Evolutionary conservation across 2,113 vertebrate genomes (phyloP).

Genomic region (Channa argus): DNA sequence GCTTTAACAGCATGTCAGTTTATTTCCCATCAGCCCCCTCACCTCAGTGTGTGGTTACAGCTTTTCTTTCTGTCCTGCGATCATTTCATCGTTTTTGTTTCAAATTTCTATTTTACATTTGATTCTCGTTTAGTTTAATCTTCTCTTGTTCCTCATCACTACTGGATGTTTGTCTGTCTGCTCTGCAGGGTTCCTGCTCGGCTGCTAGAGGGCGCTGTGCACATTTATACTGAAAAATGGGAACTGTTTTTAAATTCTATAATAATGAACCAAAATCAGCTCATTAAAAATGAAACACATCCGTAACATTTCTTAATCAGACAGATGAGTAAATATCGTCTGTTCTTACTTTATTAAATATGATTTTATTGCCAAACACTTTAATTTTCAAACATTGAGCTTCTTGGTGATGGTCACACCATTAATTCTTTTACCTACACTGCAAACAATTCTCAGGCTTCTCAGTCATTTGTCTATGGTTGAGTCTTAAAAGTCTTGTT

Average conservation of each 20-base stretch:
- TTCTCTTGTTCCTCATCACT: constrained; percentile 44
- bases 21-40: constrained; percentile 72
- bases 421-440: too few relatives aligned
- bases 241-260: neutral
- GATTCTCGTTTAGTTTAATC: neutral
- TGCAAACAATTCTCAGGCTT: too few relatives aligned
- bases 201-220: constrained; percentile 48
- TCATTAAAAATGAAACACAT: neutral
- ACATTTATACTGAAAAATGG: neutral
- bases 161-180: constrained; percentile 34
- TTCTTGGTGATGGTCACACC: constrained; percentile 1
- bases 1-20: constrained; percentile 91
- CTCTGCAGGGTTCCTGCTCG: constrained; percentile 37
- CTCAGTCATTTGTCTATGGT: too few relatives aligned
- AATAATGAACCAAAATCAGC: neutral
- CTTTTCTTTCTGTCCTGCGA: constrained; percentile 22
- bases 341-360: neutral
- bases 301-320: neutral
- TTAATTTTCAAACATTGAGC: neutral
- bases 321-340: neutral
- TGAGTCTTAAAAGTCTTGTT: too few relatives aligned
- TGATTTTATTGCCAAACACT: neutral
- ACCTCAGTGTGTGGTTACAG: constrained; percentile 48
- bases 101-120: constrained; percentile 26
- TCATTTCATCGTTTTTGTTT: constrained; percentile 19